A percentile compares a stretch with the other conserved stretches of the same genome.
Evolutionary conservation across 2,888 invertebrate species (phyloP).

Genomic region (Euphydryas editha): DNA sequence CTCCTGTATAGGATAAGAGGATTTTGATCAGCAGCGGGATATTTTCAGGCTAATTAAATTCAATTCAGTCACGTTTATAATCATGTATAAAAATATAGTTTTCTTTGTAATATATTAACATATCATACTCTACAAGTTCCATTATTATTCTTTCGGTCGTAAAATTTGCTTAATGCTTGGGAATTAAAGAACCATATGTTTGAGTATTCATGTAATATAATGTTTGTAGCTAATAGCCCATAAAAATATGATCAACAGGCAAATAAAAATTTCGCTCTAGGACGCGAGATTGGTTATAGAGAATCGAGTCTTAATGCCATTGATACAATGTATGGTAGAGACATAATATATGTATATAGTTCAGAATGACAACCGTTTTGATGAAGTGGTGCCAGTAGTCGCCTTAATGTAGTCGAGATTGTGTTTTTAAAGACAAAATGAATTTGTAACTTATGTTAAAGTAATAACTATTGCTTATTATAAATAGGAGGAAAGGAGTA

Average conservation of each 20-base stretch:
- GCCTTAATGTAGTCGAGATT: no score
- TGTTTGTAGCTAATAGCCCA: slow-evolving; percentile 53
- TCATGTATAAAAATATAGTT: no score
- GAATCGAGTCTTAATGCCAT: slow-evolving; percentile 2
- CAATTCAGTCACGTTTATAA: no score
- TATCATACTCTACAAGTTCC: not conserved
- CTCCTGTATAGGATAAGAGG: not conserved
- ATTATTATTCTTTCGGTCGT: slow-evolving; percentile 11
- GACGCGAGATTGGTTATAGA: slow-evolving; percentile 34
- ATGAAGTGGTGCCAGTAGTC: no score
- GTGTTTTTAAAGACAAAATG: no score
- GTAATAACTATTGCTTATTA: no score
- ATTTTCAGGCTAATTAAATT: no score
- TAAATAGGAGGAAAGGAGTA: no score
- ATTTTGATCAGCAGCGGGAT: not conserved
- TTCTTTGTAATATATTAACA: no score
- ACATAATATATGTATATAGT: no score
- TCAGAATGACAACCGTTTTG: no score
- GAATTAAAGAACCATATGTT: slow-evolving; percentile 27
- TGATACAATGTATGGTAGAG: not conserved
- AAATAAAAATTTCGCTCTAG: slow-evolving; percentile 57
- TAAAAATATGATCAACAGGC: slow-evolving; percentile 72
- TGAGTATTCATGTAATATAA: slow-evolving; percentile 35
- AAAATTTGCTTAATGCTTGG: slow-evolving; percentile 29
- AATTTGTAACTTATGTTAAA: no score